Evolutionary conservation across 2,113 vertebrate genomes (phyloP).

Genomic region (Prinia subflava): DNA sequence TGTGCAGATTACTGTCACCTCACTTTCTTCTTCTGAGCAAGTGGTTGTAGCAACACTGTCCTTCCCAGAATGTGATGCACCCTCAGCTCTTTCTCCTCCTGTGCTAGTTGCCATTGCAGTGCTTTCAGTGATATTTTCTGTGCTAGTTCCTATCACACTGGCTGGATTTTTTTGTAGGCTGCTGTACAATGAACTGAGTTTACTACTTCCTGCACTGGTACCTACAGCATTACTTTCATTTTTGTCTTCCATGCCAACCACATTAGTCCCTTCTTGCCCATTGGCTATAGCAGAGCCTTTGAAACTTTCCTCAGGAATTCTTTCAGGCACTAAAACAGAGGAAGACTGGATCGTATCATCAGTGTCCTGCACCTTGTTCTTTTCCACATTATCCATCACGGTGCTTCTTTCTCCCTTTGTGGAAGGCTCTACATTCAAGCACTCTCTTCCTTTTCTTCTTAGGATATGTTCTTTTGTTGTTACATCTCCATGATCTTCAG

Average conservation of each 20-base stretch:
- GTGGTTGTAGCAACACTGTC: constrained; percentile 65
- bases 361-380: background rate
- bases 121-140: constrained; percentile 16
- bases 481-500: background rate
- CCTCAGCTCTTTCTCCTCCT: constrained; percentile 15
- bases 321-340: background rate
- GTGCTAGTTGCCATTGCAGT: constrained; percentile 64
- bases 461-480: background rate
- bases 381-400: background rate
- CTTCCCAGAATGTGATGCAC: background rate
- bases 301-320: background rate
- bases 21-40: constrained; percentile 38
- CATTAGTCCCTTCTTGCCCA: background rate
- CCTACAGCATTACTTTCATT: constrained; percentile 57
- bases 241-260: constrained; percentile 13
- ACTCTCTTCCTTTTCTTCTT: background rate
- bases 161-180: background rate
- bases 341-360: background rate
- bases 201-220: constrained; percentile 45
- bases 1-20: constrained; percentile 47
- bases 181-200: background rate
- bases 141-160: constrained; percentile 32
- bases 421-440: background rate
- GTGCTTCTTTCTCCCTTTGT: background rate
- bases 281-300: background rate